phyloP scores from a whole-genome alignment of 2,113 vertebrate species.

The Myrmecobius fasciatus region DNA sequence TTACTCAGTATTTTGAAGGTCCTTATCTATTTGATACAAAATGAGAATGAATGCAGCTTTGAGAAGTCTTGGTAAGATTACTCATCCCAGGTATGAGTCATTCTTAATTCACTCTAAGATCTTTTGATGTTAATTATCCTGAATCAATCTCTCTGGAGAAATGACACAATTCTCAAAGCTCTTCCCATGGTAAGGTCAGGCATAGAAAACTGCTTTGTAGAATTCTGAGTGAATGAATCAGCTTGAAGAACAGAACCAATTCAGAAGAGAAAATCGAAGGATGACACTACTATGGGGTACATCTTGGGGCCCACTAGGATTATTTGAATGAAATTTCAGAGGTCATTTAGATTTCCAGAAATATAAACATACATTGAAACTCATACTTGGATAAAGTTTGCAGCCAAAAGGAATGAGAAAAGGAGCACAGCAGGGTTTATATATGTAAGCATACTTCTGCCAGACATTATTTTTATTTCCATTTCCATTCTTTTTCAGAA shows the following conservation, averaged over 20 bases:
- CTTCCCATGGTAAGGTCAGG: background rate
- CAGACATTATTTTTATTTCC: background rate
- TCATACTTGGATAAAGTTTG: background rate
- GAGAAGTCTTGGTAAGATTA: background rate
- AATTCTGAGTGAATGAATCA: background rate
- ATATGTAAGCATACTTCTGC: background rate
- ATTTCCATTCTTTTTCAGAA: background rate
- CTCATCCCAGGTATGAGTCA: background rate
- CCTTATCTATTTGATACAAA: background rate
- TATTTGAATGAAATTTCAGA: background rate
- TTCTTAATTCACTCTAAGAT: background rate
- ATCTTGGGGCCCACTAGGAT: background rate
- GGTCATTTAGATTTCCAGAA: background rate
- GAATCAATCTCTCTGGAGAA: background rate
- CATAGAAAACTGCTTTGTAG: background rate
- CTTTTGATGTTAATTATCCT: background rate
- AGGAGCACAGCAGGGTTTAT: background rate
- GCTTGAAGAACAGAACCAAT: background rate
- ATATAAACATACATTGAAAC: background rate
- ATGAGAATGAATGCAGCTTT: background rate
- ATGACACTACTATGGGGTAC: background rate
- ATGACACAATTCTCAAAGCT: background rate
- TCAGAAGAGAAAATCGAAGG: background rate
- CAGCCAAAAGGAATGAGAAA: background rate
- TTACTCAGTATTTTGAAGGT: background rate